Conservation (phyloP, 2,113 vertebrate species). For the Myotis lucifugus region DNA sequence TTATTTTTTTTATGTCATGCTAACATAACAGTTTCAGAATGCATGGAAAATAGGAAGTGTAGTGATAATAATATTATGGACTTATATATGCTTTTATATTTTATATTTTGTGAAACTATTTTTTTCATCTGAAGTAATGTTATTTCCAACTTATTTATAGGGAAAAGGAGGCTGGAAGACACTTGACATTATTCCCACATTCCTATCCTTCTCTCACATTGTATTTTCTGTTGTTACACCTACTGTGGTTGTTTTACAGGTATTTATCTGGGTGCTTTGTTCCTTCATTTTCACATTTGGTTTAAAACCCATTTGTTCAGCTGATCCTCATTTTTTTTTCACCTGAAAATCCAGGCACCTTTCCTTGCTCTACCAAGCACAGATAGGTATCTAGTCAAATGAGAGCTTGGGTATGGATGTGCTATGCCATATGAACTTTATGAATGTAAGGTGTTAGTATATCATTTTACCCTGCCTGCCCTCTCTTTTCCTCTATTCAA, state of each 20-base stretch:
- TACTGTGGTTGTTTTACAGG: background rate
- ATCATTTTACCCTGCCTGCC: background rate
- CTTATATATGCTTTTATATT: background rate
- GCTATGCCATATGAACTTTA: background rate
- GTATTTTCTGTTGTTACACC: background rate
- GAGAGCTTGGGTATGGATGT: background rate
- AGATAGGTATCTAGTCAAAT: background rate
- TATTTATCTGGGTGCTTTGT: background rate
- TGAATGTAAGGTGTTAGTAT: background rate
- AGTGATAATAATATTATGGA: background rate
- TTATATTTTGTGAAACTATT: constrained; percentile 17
- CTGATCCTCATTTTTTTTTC: background rate
- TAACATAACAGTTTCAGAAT: background rate
- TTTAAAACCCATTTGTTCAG: background rate
- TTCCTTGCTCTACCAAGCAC: background rate
- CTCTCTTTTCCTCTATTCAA: background rate
- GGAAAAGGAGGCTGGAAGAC: background rate
- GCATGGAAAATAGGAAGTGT: background rate
- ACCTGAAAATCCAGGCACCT: background rate
- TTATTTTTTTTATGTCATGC: background rate
- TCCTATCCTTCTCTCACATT: background rate
- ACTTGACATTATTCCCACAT: background rate
- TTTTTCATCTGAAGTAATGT: background rate
- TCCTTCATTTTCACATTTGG: background rate
- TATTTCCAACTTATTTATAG: background rate